A percentile compares a stretch with the other conserved stretches of the same genome.
phyloP scores from a whole-genome alignment of 2,113 vertebrate genomes.

The Limanda limanda region DNA sequence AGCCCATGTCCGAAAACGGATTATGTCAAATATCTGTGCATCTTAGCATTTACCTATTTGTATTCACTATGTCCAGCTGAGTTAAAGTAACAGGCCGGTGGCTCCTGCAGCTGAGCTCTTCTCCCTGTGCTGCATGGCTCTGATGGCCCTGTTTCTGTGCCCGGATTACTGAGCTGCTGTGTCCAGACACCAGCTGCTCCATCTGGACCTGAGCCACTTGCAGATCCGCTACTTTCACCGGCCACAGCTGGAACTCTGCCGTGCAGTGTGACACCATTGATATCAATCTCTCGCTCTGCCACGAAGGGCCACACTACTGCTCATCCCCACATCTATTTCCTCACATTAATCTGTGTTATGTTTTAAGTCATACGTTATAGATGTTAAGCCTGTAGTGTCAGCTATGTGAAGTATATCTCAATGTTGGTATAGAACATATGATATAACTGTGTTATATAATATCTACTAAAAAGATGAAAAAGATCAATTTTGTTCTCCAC shows the following conservation, averaged over 20 bases:
- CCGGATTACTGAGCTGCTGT: conserved; percentile 64
- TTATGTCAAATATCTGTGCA: no score
- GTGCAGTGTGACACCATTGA: conserved; percentile 21
- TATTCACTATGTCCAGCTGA: not conserved
- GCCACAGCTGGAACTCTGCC: conserved; percentile 61
- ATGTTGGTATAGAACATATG: not conserved
- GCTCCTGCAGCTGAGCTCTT: conserved; percentile 4
- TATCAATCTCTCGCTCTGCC: conserved; percentile 36
- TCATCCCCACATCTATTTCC: not conserved
- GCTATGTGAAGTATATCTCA: not conserved
- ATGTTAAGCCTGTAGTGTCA: not conserved
- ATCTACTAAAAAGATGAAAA: conserved; percentile 2
- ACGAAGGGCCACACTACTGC: not conserved
- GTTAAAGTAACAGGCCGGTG: conserved; percentile 3
- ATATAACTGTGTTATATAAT: conserved; percentile 14
- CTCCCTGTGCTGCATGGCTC: conserved; percentile 13
- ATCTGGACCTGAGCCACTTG: conserved; percentile 65
- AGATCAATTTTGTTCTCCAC: not conserved
- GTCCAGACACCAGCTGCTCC: conserved; percentile 71
- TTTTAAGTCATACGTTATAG: not conserved
- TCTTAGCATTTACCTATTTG: not conserved
- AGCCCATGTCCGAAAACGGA: no score
- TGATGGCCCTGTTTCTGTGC: conserved; percentile 21
- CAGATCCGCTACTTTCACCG: conserved; percentile 46
- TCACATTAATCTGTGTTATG: not conserved